Percentiles rank a stretch among this genome's conserved stretches.
These are phyloP conservation scores for Chrysina gloriosa DNA, from an alignment of 2,888 invertebrate species.

Conservation along the genomic window DNA sequence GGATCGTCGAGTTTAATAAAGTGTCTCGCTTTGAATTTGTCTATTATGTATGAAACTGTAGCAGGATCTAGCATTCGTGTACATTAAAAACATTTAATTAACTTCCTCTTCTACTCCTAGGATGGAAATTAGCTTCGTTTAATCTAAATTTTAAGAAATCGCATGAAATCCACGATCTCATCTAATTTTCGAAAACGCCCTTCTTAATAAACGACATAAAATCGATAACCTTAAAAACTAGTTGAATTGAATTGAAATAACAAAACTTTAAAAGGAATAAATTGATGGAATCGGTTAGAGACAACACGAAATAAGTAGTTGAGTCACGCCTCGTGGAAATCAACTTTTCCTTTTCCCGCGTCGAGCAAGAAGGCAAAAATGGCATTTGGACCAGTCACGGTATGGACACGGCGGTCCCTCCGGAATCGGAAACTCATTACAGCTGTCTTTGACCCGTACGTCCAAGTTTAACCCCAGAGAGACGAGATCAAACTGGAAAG, in stretches of 20 bases:
- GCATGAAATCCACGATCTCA: too few species aligned
- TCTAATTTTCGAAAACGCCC: background rate
- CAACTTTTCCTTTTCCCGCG: constrained; percentile 29
- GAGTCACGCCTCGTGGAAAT: constrained; percentile 23
- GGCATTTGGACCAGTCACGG: constrained; percentile 36
- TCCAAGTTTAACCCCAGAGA: constrained; percentile 58
- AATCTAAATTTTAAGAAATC: too few species aligned
- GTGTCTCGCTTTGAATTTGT: too few species aligned
- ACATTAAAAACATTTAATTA: too few species aligned
- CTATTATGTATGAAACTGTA: too few species aligned
- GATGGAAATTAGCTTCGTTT: too few species aligned
- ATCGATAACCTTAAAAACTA: background rate
- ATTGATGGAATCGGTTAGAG: constrained; percentile 10
- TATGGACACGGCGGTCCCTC: constrained; percentile 50
- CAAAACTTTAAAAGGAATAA: constrained; percentile 9
- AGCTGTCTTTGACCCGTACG: constrained; percentile 63
- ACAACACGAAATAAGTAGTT: constrained; percentile 6
- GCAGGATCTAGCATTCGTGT: too few species aligned
- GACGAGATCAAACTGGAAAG: constrained; percentile 60
- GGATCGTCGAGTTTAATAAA: too few species aligned
- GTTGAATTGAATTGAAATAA: background rate
- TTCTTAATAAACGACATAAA: background rate
- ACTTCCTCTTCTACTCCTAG: too few species aligned
- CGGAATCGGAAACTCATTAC: constrained; percentile 65
- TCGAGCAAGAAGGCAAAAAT: constrained; percentile 14